phyloP scores from a whole-genome alignment of 2,888 invertebrate species.

The Cosmopolites sordidus region DNA sequence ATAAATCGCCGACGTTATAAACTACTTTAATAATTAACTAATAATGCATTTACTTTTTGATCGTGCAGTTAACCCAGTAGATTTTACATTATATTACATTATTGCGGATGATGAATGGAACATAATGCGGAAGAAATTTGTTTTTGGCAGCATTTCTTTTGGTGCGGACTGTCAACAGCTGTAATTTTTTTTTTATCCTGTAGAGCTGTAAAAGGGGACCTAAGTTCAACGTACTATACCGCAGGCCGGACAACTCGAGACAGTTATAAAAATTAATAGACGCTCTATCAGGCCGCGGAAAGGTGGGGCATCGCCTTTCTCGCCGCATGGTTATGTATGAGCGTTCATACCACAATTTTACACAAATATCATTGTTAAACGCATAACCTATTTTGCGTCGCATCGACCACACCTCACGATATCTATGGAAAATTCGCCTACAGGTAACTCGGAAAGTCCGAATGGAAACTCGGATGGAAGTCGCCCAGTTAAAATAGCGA shows the following conservation, averaged over 20 bases:
- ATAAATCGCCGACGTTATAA: no score
- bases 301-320: constrained; percentile 28
- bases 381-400: not conserved
- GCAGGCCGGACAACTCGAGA: constrained; percentile 23
- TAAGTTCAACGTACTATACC: constrained; percentile 20
- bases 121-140: no score
- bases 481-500: no score
- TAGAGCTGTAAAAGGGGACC: constrained; percentile 13
- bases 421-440: not conserved
- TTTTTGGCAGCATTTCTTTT: not conserved
- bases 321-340: constrained; percentile 10
- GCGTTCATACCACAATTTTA: not conserved
- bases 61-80: no score
- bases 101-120: no score
- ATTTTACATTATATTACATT: no score
- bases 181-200: constrained; percentile 10
- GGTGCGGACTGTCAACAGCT: constrained; percentile 1
- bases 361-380: constrained; percentile 12
- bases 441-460: no score
- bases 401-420: not conserved
- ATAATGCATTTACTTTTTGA: no score
- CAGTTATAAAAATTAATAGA: constrained; percentile 35
- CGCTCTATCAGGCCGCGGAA: constrained; percentile 20
- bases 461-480: no score
- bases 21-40: no score